Evolutionary conservation across 2,888 invertebrate species (phyloP), one percentile per base, ranked within the genome.

Genomic region (Patella ulyssiponensis): DNA sequence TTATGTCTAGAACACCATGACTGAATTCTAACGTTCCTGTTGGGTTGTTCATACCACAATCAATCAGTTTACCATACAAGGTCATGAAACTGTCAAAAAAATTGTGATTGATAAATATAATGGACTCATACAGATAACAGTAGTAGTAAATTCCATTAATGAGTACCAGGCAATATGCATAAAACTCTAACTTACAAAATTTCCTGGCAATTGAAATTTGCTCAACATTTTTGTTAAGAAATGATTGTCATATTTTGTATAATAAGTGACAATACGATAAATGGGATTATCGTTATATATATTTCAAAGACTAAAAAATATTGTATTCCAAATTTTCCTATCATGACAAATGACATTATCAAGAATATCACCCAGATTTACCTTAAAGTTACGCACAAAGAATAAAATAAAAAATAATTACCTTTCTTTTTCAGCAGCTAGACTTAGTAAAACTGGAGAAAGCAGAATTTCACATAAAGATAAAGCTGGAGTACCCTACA

Each of bases 401-500:
- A 33, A 33, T 33, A 33, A 33, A 33, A 5, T 33, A 33, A 33
- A 44, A 9, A 7, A 12, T 14, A 75, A 76, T 80, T 79, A 88
- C 85, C 81, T 86, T 77, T 88, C 88, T 23, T 82, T 27, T 4
- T 75, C 64, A 12, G 79, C 75, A 75, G 84, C 80, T 1, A 77
- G 79, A 71, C 86, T 83, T 27, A 90, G 74, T 27, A 89, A 71
- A 20, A 74, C 77, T 23, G 88, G 88, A 3, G 88, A 85, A 23
- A 90, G 81, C 58, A 91, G 78, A 7, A 89, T 76, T 73, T 88
- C 88, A 53, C 84, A 80, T 27, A 91, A 80, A 74, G 87, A 88
- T 51, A 88, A 80, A 17, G 87, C 88, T 20, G 90, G 91, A 7
- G 88, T 89, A 9, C 88, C 88, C 90, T 90, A 82, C 7, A 80